phyloP scores from a whole-genome alignment of 92 coral and sea anemone genomes.

The Zoanthus solanderi region DNA sequence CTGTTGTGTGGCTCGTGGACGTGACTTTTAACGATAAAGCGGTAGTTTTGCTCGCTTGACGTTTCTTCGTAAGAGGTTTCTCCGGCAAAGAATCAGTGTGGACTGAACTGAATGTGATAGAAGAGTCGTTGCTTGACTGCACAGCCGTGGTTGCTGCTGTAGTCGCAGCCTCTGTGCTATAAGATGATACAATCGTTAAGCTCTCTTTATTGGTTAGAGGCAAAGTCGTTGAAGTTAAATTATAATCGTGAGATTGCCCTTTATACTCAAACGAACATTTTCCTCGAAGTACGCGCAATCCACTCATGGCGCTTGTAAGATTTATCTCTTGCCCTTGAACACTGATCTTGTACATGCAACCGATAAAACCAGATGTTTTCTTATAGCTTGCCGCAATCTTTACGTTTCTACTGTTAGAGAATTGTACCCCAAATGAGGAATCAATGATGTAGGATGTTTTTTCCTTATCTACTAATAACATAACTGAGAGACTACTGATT shows the following conservation, averaged over 20 bases:
- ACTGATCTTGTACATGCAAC: constrained; percentile 81
- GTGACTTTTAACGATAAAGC: constrained; percentile 7
- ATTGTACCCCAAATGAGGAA: constrained; percentile 23
- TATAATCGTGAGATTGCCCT: not conserved
- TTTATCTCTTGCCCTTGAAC: constrained; percentile 70
- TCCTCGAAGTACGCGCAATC: constrained; percentile 42
- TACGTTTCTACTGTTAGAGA: constrained; percentile 59
- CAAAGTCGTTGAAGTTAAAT: constrained; percentile 27
- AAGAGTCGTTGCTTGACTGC: not conserved
- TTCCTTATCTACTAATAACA: constrained; percentile 69
- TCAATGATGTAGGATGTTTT: constrained; percentile 21
- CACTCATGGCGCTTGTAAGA: constrained; percentile 28
- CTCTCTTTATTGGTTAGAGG: constrained; percentile 7
- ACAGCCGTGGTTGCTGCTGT: not conserved
- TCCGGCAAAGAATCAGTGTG: constrained; percentile 2
- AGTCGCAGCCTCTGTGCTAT: not conserved
- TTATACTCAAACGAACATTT: constrained; percentile 49
- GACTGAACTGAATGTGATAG: not conserved
- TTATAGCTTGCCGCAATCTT: constrained; percentile 62
- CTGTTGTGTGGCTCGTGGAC: not conserved
- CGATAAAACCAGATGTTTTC: constrained; percentile 66
- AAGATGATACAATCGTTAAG: constrained; percentile 1
- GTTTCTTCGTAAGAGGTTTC: constrained; percentile 2
- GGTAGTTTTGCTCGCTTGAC: not conserved
- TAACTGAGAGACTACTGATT: constrained; percentile 61